Evolutionary conservation across 2,888 invertebrate species (phyloP).

Genomic region (Leptarthrus brevirostris): DNA sequence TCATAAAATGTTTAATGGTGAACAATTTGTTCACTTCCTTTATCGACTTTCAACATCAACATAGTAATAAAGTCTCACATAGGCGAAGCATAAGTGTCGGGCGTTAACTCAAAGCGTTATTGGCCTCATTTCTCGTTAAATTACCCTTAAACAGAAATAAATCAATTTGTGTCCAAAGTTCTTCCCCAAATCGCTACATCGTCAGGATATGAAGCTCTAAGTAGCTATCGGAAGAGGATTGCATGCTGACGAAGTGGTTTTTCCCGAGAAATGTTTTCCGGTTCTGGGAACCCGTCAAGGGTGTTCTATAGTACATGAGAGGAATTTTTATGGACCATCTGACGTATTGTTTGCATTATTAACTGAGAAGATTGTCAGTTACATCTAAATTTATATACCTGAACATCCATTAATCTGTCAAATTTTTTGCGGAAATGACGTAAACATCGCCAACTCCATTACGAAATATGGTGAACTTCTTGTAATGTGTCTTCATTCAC

Average conservation of each 20-base stretch:
- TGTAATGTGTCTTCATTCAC: too few relatives aligned
- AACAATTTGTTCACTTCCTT: conserved; percentile 24
- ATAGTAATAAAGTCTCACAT: not conserved
- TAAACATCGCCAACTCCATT: not conserved
- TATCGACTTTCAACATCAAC: not conserved
- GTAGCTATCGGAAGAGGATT: conserved; percentile 21
- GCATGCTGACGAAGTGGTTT: conserved; percentile 26
- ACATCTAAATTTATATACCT: conserved; percentile 27
- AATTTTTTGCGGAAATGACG: not conserved
- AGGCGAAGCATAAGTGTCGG: conserved; percentile 9
- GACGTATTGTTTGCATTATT: conserved; percentile 21
- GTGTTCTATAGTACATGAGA: not conserved
- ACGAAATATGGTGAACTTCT: too few relatives aligned
- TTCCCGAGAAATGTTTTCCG: conserved; percentile 5
- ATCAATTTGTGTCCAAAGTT: conserved; percentile 31
- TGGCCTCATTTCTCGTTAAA: conserved; percentile 32
- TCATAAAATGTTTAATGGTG: conserved; percentile 28
- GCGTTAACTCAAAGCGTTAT: conserved; percentile 17
- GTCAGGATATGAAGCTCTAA: conserved; percentile 7
- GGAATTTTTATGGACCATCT: conserved; percentile 34
- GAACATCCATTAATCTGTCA: conserved; percentile 25
- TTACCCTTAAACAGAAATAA: conserved; percentile 37
- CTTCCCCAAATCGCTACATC: not conserved
- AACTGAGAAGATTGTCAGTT: conserved; percentile 1
- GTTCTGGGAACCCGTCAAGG: conserved; percentile 1